Evolutionary conservation across 2,888 invertebrate genomes (phyloP), one percentile per base, ranked within the genome.

Genomic region (Acrobasis consociella): DNA sequence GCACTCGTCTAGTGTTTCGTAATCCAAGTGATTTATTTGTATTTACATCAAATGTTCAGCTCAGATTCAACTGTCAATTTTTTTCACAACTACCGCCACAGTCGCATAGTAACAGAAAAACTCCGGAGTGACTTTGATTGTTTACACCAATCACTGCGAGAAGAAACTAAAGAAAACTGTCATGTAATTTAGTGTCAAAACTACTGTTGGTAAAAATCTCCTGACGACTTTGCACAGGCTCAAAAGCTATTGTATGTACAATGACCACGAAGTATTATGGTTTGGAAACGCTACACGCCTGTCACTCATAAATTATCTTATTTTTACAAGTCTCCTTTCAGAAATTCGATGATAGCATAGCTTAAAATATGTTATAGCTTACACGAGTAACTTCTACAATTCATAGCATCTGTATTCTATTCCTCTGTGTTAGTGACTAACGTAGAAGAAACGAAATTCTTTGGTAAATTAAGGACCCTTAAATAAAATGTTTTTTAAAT

Each of bases 201-300:
- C n/a, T 56, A 55, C 22, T 59, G 15, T 52, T 37, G 42, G 62
- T 59, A 50, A 52, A 62, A 64, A 68, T 65, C 67, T 62, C 49
- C 65, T 50, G 62, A 64, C 64, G 69, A 70, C 72, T 75, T 72
- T 75, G 69, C 71, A 73, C 68, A 70, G 61, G 17, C n/a, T 83
- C 78, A 81, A 82, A 75, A 67, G 71, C 67, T 65, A 76, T 76
- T 78, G 73, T 77, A 59, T 63, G 53, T 59, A 59, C 60, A 65
- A 69, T 75, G 72, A 73, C 73, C 65, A 66, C 46, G 46, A 46
- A 46, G n/a, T 46, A n/a, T 42, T 42, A 42, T 70, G 68, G 67
- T 75, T 71, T 71, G 64, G 68, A 76, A 86, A 82, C 84, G 69
- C 73, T 64, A 65, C 70, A 88, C 79, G 87, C 72, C 65, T 88